Base-by-base conservation (phyloP, 2,113 vertebrate species). In the Aphelocoma coerulescens region DNA sequence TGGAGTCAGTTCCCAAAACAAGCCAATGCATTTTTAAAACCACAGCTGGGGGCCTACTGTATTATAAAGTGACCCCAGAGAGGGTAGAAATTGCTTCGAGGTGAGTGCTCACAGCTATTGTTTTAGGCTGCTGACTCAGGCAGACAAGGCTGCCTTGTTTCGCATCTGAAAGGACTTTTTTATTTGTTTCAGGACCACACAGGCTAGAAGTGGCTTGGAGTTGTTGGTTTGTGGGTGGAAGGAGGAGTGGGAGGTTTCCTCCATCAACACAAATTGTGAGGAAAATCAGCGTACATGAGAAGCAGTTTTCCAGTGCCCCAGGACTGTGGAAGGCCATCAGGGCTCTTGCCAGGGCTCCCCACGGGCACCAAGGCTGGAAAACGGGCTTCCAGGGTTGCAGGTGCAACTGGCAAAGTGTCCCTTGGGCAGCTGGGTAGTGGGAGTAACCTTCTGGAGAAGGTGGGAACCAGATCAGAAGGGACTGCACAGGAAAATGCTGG, bases 11-110 rank as follows among this genome's bases (percentile, higher is more conserved):
- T 90, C 83, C 92, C 86, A 77, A 95, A 94, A 75, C 48, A 93
- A 95, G 75, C 20, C 95, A 86, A 90, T 85, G 88, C n/a, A 94
- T 96, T 94, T 96, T 91, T 87, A 96, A 91, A 94, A 78, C 73
- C 65, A 75, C 79, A 88, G 61, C 32, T 74, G 49, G 41, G 73
- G 88, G 61, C 71, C 88, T 86, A 57, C 68, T 92, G 65, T 84
- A 52, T 84, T 90, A 93, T 68, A 91, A 91, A 2, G 3, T 92
- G 90, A 92, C 85, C 90, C 95, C 74, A 55, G 73, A 89, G 85
- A 96, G 79, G 52, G 79, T 49, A 91, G 55, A 84, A 94, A 92
- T 75, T 66, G 90, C 88, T 90, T 7, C 0, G 37, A 93, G 92
- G 93, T 96, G 82, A 94, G 92, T 74, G 74, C 79, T 96, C 72